A percentile compares a stretch with the other conserved stretches of the same genome.
Evolutionary conservation across 2,888 invertebrate genomes (phyloP).

Genomic region (Phlogophora meticulosa): DNA sequence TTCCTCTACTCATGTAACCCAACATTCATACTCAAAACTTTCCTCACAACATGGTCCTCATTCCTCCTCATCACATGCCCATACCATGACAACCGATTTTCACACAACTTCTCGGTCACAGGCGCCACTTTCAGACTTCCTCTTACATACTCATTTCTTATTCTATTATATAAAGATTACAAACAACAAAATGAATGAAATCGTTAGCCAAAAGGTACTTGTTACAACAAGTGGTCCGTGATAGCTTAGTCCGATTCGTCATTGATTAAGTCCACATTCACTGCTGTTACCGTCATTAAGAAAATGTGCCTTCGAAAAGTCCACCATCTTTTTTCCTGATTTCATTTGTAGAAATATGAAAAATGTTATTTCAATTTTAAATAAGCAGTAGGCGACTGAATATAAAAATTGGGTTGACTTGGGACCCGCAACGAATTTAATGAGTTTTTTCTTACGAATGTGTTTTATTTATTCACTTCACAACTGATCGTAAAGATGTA

Average conservation of each 20-base stretch:
- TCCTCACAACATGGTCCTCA: too few species aligned
- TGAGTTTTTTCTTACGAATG: conserved; percentile 48
- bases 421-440: conserved; percentile 54
- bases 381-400: conserved; percentile 55
- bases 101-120: too few species aligned
- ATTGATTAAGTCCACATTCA: conserved; percentile 13
- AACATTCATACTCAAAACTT: too few species aligned
- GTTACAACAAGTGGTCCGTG: conserved; percentile 1
- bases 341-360: conserved; percentile 55
- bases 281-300: conserved; percentile 24
- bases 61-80: too few species aligned
- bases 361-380: conserved; percentile 64
- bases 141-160: too few species aligned
- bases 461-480: conserved; percentile 35
- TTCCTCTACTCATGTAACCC: too few species aligned
- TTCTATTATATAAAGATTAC: too few species aligned
- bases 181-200: background rate
- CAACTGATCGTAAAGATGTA: conserved; percentile 20
- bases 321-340: conserved; percentile 39
- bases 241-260: background rate
- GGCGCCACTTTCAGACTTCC: too few species aligned
- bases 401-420: conserved; percentile 60
- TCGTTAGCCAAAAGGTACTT: background rate
- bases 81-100: too few species aligned
- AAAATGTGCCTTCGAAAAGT: conserved; percentile 24